Evolutionary conservation across 2,797 vertebrate species (phyloP).

Genomic region (Melanotaenia maccullochi): DNA sequence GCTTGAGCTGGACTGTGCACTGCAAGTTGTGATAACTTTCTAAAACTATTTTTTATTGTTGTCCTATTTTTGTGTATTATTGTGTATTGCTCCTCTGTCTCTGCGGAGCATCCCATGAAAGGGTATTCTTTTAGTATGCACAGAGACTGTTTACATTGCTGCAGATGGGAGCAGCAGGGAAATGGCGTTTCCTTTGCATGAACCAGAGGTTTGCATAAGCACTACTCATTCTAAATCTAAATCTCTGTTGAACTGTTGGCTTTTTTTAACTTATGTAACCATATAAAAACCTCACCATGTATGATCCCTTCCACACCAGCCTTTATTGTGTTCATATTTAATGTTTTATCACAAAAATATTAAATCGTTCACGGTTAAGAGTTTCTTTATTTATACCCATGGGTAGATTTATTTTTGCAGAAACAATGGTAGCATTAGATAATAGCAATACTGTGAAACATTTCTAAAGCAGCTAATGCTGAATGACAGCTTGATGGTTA

Average conservation of each 20-base stretch:
- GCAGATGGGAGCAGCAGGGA: slow-evolving; percentile 63
- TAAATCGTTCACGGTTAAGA: no score
- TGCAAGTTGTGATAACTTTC: slow-evolving; percentile 71
- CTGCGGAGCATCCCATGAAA: slow-evolving; percentile 57
- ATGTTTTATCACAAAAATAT: neutral
- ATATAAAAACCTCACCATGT: neutral
- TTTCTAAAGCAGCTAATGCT: slow-evolving; percentile 14
- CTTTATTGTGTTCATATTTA: slow-evolving; percentile 1
- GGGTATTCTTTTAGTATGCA: slow-evolving; percentile 59
- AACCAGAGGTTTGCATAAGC: slow-evolving; percentile 53
- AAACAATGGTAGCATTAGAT: neutral
- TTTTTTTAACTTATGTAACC: slow-evolving; percentile 30
- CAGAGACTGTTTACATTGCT: slow-evolving; percentile 57
- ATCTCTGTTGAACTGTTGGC: slow-evolving; percentile 37
- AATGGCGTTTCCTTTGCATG: slow-evolving; percentile 71
- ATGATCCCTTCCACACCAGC: neutral
- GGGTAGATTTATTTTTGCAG: no score
- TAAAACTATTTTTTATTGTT: slow-evolving; percentile 48
- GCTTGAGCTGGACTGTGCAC: slow-evolving; percentile 33
- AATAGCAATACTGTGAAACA: neutral
- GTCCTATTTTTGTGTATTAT: slow-evolving; percentile 46
- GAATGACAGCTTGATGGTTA: slow-evolving; percentile 13
- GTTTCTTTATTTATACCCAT: no score
- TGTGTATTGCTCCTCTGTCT: slow-evolving; percentile 50
- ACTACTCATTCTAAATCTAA: slow-evolving; percentile 45